Conservation (phyloP, 2,888 invertebrate species). For the Spicauda simplicius region DNA sequence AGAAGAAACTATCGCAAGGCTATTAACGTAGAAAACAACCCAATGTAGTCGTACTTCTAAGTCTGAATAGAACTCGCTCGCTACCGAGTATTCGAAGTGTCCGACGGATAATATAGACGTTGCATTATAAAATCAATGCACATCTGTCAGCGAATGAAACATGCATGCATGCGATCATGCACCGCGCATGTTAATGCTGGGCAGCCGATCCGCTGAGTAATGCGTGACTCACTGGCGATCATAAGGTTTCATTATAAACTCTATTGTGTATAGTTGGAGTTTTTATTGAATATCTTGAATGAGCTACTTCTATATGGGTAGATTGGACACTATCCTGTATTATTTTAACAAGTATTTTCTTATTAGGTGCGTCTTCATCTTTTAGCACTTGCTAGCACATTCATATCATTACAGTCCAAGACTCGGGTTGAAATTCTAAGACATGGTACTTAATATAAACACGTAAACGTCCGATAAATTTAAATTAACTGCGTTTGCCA, state of each 20-base stretch:
- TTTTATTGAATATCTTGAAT: not conserved
- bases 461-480: too few species aligned
- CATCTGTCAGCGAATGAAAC: constrained; percentile 32
- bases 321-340: too few species aligned
- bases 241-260: constrained; percentile 1
- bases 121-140: constrained; percentile 34
- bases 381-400: too few species aligned
- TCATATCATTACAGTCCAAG: too few species aligned
- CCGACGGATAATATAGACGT: constrained; percentile 18
- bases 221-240: constrained; percentile 19
- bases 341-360: too few species aligned
- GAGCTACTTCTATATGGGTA: not conserved
- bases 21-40: too few species aligned
- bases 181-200: constrained; percentile 16
- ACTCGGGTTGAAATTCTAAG: too few species aligned
- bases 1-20: too few species aligned
- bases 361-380: too few species aligned
- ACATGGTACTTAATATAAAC: too few species aligned
- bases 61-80: not conserved
- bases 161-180: constrained; percentile 30
- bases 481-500: too few species aligned
- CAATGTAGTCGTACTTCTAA: too few species aligned
- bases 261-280: not conserved
- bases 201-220: constrained; percentile 3
- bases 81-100: constrained; percentile 7